Percentiles rank a stretch among this genome's conserved stretches.
Conservation (phyloP, 2,113 vertebrate genomes). For the Meleagris gallopavo region DNA sequence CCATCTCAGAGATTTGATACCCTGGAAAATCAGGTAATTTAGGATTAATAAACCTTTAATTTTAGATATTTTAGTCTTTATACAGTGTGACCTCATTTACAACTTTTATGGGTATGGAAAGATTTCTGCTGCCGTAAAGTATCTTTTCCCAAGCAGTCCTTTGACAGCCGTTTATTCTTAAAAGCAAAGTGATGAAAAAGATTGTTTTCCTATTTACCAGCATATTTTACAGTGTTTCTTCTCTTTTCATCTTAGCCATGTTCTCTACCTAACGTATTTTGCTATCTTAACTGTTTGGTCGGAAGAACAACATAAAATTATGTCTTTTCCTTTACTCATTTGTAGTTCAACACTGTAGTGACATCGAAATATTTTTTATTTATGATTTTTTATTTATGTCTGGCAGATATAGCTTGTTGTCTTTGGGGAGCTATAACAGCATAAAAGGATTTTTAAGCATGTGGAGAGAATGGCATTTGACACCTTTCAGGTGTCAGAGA, state of each 20-base stretch:
- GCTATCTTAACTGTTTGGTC: not conserved
- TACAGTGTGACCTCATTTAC: not conserved
- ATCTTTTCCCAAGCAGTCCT: not conserved
- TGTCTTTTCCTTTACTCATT: not conserved
- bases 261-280: not conserved
- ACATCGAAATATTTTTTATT: not conserved
- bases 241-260: not conserved
- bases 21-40: not conserved
- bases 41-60: not conserved
- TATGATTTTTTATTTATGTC: not conserved
- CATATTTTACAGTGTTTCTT: not conserved
- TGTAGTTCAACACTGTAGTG: not conserved
- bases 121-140: not conserved
- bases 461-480: not conserved
- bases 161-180: not conserved
- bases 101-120: not conserved
- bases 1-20: not conserved
- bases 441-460: constrained; percentile 11
- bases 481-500: not conserved
- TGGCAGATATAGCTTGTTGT: not conserved
- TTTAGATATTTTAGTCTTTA: not conserved
- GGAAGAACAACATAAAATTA: not conserved
- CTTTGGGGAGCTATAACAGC: not conserved
- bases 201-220: not conserved
- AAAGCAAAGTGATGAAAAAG: not conserved